Evolutionary conservation across 2,113 vertebrate genomes (phyloP).

Genomic region (Coptodon rendalli): DNA sequence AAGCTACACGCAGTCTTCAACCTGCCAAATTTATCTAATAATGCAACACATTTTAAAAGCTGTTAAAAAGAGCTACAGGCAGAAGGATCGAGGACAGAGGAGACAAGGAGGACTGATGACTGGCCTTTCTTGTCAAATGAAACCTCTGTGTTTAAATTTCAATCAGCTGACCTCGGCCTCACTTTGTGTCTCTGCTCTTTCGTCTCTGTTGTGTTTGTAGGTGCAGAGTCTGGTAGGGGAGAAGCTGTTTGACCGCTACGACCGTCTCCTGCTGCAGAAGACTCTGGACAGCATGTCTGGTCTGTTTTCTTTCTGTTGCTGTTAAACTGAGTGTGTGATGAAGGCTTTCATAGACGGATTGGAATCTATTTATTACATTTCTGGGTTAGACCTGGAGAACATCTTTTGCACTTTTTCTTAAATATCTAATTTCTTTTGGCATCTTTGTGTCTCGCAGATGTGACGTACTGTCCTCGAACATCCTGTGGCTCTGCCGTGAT

Average conservation of each 20-base stretch:
- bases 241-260: conserved; percentile 83
- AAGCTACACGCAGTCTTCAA: neutral
- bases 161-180: neutral
- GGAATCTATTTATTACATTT: neutral
- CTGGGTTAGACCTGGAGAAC: neutral
- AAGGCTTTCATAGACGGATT: neutral
- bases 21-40: neutral
- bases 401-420: neutral
- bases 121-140: rapidly evolving
- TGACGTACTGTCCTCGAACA: conserved; percentile 80
- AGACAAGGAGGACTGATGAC: no score
- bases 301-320: neutral
- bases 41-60: neutral
- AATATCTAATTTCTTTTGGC: neutral
- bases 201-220: conserved; percentile 44
- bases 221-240: conserved; percentile 82
- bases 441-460: conserved; percentile 41
- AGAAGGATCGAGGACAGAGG: no score
- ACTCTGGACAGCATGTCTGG: conserved; percentile 84
- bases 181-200: neutral
- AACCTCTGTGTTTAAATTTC: neutral
- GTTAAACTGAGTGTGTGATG: neutral
- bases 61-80: neutral
- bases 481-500: conserved; percentile 77
- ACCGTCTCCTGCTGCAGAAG: conserved; percentile 84